Base-by-base conservation (phyloP, 2,797 vertebrate species). In the Peromyscus melanophrys region DNA sequence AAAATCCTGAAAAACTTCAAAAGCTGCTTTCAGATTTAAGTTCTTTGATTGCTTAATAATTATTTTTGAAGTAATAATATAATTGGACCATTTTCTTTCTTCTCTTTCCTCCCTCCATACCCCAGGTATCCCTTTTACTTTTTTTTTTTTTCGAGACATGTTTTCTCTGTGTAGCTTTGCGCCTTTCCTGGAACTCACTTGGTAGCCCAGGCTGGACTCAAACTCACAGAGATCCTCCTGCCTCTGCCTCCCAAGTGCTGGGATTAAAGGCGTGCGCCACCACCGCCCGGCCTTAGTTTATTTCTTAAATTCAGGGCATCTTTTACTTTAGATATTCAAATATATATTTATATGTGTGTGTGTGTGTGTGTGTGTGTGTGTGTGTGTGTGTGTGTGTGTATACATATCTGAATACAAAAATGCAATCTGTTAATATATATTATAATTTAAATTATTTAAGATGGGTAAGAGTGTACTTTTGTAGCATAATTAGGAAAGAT, bases 341-440 rank as follows among this genome's bases (percentile, higher is more conserved):
- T 10, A 37, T 80, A 12, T 55, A 6, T 55, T 6, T 55, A 5
- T n/a, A 37, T 16, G 1, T 61, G 0, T n/a, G 1, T 29, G 0
- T 40, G 6, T 43, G 43, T 43, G 40, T 43, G 37, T 63, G 16
- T 19, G 40, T 40, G 40, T 29, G 6, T 82, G 12, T 57, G 0
- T 80, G 6, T n/a, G 9, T 80, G 0, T 49, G 7, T 49, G 5
- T 16, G 2, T 73, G 19, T 73, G 37, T 63, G 6, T 19, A 37
- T 1, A 43, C 21, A 43, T 4, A 71, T 37, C 37, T 75, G 19
- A 40, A 40, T 46, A 46, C 49, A 61, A 9, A 31, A 31, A 78
- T 49, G 0, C 8, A 17, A 19, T 31, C 27, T 78, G 29, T 19
- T 34, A 8, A 55, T 55, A 34, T 10, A 34, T 78, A 17, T 17